These are phyloP conservation scores for Trissolcus basalis DNA, from an alignment of 1,140 invertebrate species.

Conservation along the genomic window DNA sequence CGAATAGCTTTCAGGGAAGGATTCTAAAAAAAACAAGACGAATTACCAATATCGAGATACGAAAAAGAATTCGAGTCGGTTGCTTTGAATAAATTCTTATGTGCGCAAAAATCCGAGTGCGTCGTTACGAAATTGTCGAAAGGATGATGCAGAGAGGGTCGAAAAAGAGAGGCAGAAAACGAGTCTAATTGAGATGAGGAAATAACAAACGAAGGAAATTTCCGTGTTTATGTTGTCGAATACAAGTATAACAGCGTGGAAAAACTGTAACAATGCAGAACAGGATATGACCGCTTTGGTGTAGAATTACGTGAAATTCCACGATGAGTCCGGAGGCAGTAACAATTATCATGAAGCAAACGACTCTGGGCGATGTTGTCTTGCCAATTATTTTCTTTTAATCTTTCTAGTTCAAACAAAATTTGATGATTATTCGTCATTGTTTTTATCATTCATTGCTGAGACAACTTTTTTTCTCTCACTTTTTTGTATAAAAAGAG, in stretches of 20 bases:
- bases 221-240: constrained; percentile 8
- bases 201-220: constrained; percentile 32
- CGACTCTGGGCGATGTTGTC: constrained; percentile 25
- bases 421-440: too few species aligned
- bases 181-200: constrained; percentile 35
- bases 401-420: constrained; percentile 18
- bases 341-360: constrained; percentile 52
- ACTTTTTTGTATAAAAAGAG: too few species aligned
- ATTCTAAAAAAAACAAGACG: constrained; percentile 46
- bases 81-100: constrained; percentile 21
- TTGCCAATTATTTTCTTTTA: constrained; percentile 40
- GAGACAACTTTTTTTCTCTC: too few species aligned
- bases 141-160: background rate
- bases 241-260: constrained; percentile 15
- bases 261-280: constrained; percentile 37
- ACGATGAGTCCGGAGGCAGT: constrained; percentile 20
- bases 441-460: too few species aligned
- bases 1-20: constrained; percentile 21
- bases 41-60: constrained; percentile 36
- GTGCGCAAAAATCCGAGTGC: constrained; percentile 12
- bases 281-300: constrained; percentile 36
- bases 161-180: background rate
- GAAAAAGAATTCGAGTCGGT: constrained; percentile 21
- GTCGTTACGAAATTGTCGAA: constrained; percentile 10
- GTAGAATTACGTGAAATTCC: constrained; percentile 39